Conservation (phyloP, 1,140 invertebrate species). For the Lasioglossum baleicum region DNA sequence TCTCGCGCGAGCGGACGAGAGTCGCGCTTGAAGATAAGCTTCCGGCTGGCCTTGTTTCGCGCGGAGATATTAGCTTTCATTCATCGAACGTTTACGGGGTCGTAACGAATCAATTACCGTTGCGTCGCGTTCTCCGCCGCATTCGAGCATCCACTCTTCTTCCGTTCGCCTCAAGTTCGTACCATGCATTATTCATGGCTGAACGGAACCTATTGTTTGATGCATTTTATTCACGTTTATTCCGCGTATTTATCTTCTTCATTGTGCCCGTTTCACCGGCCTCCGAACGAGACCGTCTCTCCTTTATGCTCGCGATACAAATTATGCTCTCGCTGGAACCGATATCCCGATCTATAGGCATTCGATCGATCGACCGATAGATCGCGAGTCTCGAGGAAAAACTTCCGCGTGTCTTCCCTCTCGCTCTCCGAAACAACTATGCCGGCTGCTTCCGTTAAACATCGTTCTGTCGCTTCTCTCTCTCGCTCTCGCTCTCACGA, state of each 20-base stretch:
- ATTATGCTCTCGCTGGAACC: neutral
- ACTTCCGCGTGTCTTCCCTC: neutral
- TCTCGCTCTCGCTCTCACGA: slow-evolving; percentile 1
- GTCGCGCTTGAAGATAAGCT: slow-evolving; percentile 26
- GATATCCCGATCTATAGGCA: neutral
- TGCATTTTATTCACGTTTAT: slow-evolving; percentile 50
- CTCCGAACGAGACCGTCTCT: neutral
- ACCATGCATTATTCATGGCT: slow-evolving; percentile 48
- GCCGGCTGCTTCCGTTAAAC: neutral
- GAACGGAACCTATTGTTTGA: slow-evolving; percentile 46
- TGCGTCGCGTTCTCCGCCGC: neutral
- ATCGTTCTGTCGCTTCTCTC: neutral
- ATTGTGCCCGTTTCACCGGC: slow-evolving; percentile 6
- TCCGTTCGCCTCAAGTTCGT: slow-evolving; percentile 3
- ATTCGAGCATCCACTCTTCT: neutral
- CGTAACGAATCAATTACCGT: slow-evolving; percentile 47
- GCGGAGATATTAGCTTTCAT: slow-evolving; percentile 52
- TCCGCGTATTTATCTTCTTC: slow-evolving; percentile 15
- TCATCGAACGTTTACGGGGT: slow-evolving; percentile 44
- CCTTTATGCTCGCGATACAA: neutral
- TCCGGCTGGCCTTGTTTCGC: slow-evolving; percentile 38
- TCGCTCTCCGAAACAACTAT: neutral
- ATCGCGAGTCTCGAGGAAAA: neutral
- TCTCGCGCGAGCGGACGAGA: neutral
- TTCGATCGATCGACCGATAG: neutral